Evolutionary conservation across 2,113 vertebrate species (phyloP).

Genomic region (Azemiops feae): DNA sequence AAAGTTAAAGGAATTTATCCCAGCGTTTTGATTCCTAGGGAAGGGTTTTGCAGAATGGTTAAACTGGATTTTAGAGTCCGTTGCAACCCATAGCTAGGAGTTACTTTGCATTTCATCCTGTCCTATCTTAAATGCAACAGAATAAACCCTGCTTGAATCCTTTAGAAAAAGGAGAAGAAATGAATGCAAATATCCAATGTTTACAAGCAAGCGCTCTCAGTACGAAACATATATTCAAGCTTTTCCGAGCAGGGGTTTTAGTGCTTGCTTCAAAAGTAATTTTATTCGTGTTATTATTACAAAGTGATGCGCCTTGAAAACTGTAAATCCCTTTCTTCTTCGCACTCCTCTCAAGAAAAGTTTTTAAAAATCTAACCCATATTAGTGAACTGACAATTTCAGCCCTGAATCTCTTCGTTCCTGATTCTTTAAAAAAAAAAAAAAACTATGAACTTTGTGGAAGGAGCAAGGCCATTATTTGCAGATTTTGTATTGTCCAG

Average conservation of each 20-base stretch:
- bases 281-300: conserved; percentile 51
- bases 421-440: neutral
- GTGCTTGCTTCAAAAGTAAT: conserved; percentile 57
- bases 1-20: neutral
- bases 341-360: conserved; percentile 37
- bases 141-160: conserved; percentile 43
- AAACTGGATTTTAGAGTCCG: conserved; percentile 15
- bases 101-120: conserved; percentile 54
- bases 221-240: conserved; percentile 59
- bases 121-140: conserved; percentile 38
- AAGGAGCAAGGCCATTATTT: neutral
- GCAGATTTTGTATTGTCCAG: neutral
- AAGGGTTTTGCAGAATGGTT: neutral
- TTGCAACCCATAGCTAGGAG: conserved; percentile 40
- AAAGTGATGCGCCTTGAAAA: conserved; percentile 48
- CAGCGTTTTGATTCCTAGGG: neutral
- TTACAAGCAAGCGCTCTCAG: conserved; percentile 18
- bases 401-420: neutral
- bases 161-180: conserved; percentile 30
- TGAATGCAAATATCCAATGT: conserved; percentile 54
- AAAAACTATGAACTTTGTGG: neutral
- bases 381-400: neutral
- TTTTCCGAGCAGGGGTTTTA: conserved; percentile 52
- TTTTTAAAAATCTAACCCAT: conserved; percentile 38
- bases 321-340: conserved; percentile 53